Evolutionary conservation across 2,888 invertebrate genomes (phyloP).

Genomic region (Rapana venosa): DNA sequence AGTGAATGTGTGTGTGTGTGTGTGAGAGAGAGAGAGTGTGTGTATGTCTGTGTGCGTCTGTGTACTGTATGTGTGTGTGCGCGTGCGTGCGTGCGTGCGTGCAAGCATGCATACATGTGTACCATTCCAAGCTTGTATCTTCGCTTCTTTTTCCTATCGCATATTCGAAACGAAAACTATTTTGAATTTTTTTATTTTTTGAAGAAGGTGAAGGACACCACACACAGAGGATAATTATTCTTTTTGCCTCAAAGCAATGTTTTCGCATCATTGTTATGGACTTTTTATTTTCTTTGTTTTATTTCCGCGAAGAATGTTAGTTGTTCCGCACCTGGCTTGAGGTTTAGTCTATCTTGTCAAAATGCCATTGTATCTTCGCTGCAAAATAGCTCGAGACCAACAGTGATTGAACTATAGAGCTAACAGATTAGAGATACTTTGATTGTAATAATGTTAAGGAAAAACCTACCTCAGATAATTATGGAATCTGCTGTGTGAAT

Average conservation of each 20-base stretch:
- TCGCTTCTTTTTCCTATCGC: not conserved
- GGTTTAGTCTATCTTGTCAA: too few relatives aligned
- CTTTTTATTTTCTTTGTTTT: too few relatives aligned
- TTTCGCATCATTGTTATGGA: not conserved
- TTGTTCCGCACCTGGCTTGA: too few relatives aligned
- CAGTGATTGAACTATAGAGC: too few relatives aligned
- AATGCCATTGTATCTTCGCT: too few relatives aligned
- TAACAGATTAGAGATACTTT: too few relatives aligned
- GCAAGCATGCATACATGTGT: not conserved
- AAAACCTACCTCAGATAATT: too few relatives aligned
- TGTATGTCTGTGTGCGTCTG: not conserved
- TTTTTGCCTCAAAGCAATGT: not conserved
- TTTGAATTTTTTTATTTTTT: not conserved
- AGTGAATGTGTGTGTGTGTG: not conserved
- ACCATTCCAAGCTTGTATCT: not conserved
- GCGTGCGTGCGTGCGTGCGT: not conserved
- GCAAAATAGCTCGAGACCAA: too few relatives aligned
- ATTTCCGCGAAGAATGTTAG: too few relatives aligned
- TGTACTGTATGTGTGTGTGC: constrained; percentile 18
- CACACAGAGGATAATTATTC: not conserved
- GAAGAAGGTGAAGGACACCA: not conserved
- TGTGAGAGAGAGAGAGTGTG: not conserved
- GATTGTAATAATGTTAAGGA: too few relatives aligned
- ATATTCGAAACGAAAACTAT: not conserved
- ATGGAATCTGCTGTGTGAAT: too few relatives aligned